Evolutionary conservation across 1,140 invertebrate genomes (phyloP), one percentile per base, ranked within the genome.

Genomic region (Thaumatotibia leucotreta): DNA sequence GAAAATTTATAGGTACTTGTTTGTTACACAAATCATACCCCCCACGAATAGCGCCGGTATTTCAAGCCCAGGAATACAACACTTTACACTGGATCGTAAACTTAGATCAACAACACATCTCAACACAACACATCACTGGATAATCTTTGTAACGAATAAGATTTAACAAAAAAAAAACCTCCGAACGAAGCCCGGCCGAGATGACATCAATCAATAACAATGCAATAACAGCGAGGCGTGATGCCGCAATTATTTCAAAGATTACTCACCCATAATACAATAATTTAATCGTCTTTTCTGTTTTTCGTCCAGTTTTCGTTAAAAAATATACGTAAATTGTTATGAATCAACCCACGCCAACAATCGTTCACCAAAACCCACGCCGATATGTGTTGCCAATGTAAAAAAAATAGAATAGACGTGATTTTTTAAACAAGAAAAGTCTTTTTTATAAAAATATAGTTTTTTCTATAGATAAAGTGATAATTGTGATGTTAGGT

Each of bases 181-280:
- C 66, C 69, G 63, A 70, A 76, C 73, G 68, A 73, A 72, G 79
- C 79, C 76, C 75, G 72, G 74, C 64, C 70, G 65, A 77, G 58
- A 81, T 82, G 78, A 79, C 76, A 84, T 82, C 79, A 86, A 86
- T 86, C 80, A 84, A 86, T 86, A 84, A 84, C 77, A 84, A 80
- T 73, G 70, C 67, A 74, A 14, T 58, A 64, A 65, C 54, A 67
- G 31, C 35, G 61, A 45, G 10, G 64, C 35, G 29, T 63, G 22
- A 8, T 65, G 64, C 54, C 45, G 63, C 20, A n/a, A 62, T 35
- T 49, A 58, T 64, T 54, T 70, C 63, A 68, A 65, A 35, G 63
- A 24, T 29, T 63, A 80, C 81, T 82, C 67, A 83, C 79, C 75
- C 71, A 75, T 79, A 58, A 52, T 74, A 70, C 31, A 49, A 65